Conservation (phyloP, 1,140 invertebrate genomes). For the Ganaspis sp. region DNA sequence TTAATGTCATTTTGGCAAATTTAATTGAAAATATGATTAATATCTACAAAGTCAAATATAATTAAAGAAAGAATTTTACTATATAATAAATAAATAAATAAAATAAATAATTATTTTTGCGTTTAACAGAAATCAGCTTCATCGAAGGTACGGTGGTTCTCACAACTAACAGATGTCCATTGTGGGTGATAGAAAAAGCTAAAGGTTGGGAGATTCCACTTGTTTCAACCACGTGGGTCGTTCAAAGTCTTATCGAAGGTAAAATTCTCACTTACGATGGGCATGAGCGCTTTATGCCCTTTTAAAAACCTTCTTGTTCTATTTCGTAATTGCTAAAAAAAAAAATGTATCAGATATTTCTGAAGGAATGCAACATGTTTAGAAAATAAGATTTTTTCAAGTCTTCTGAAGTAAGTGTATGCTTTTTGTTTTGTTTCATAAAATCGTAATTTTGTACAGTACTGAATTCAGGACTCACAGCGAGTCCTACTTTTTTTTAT, state of each 20-base stretch:
- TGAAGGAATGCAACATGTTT: not conserved
- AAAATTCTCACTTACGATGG: constrained; percentile 68
- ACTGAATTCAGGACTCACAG: too few species aligned
- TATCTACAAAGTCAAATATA: too few species aligned
- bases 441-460: constrained; percentile 15
- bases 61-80: constrained; percentile 4
- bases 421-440: not conserved
- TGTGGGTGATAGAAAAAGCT: constrained; percentile 77
- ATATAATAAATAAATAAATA: too few species aligned
- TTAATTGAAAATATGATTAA: too few species aligned
- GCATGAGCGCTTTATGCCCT: constrained; percentile 58
- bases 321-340: constrained; percentile 1
- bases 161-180: constrained; percentile 77
- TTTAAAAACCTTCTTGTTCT: constrained; percentile 31
- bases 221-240: constrained; percentile 78
- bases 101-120: constrained; percentile 44
- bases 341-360: constrained; percentile 15
- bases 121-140: constrained; percentile 75
- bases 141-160: constrained; percentile 74
- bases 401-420: constrained; percentile 9
- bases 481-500: not conserved
- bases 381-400: constrained; percentile 11
- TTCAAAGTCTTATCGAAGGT: constrained; percentile 79
- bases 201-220: constrained; percentile 76
- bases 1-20: too few species aligned